These are phyloP conservation scores for Lutjanus erythropterus DNA, from an alignment of 2,113 vertebrate genomes.

Conservation along the genomic window DNA sequence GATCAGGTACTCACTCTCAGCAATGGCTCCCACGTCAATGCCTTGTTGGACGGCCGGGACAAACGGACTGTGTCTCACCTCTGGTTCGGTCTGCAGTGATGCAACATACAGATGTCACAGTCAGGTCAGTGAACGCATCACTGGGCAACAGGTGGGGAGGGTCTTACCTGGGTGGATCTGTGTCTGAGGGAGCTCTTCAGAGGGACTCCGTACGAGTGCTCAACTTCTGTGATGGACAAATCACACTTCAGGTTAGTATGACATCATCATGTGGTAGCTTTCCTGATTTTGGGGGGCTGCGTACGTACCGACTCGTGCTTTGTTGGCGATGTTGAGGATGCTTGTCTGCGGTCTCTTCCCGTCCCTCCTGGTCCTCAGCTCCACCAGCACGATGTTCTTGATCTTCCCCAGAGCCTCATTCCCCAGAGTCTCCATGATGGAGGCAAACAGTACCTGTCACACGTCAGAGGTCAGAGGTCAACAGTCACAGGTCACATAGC, in stretches of 20 bases:
- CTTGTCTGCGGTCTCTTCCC: constrained; percentile 52
- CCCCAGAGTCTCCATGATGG: constrained; percentile 82
- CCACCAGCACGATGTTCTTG: constrained; percentile 71
- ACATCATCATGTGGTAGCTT: neutral
- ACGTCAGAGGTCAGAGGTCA: constrained; percentile 12
- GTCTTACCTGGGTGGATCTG: constrained; percentile 37
- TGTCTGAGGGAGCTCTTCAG: no score
- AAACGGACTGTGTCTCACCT: constrained; percentile 56
- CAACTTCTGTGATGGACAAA: constrained; percentile 43
- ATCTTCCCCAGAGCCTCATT: constrained; percentile 85
- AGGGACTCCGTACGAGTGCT: constrained; percentile 72
- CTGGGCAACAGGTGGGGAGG: neutral
- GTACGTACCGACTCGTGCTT: constrained; percentile 65
- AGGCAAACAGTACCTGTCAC: constrained; percentile 78
- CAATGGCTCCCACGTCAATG: constrained; percentile 71
- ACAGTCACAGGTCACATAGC: no score
- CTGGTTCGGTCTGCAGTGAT: neutral
- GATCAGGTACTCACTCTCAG: constrained; percentile 70
- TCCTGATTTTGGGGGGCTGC: neutral
- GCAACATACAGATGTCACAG: neutral
- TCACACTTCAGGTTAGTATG: neutral
- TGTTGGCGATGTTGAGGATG: constrained; percentile 72
- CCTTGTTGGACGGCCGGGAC: constrained; percentile 67
- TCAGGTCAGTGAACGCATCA: constrained; percentile 18
- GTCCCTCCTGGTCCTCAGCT: constrained; percentile 29